Evolutionary conservation across 2,888 invertebrate genomes (phyloP), one percentile per base, ranked within the genome.

Genomic region (Ornithoptera priamus): DNA sequence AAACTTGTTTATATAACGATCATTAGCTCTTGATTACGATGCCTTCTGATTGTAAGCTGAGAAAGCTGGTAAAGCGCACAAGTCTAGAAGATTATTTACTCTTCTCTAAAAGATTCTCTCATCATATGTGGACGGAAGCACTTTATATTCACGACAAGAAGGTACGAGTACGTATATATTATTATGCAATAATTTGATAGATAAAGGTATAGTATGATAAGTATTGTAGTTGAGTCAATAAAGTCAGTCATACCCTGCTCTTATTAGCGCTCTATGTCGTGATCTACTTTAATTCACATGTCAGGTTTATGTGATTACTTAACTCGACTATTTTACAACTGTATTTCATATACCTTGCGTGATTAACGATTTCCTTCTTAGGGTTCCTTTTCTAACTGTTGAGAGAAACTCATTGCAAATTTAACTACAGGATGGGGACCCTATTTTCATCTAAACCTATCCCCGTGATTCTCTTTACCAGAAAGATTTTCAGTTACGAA

Each of bases 201-300:
- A 59, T 39, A 30, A 30, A 30, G 30, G 5, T 30, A 30, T 30
- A 30, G 30, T 30, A 30, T 30, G 30, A 57, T 46, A 17, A 46
- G 62, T 61, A 50, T 5, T 64, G 46, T 53, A 70, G 67, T 46
- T 58, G 61, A 57, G 72, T 71, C 72, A 74, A 75, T 69, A 75
- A 62, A 73, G 69, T 58, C 57, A 22, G 22, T 22, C 12, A 58
- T 58, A 58, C 62, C 66, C 66, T 75, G 76, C 75, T 77, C 73
- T 79, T 76, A 80, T 89, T 89, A 89, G 81, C 89, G 79, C 81
- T 75, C 76, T 39, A 61, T 72, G 78, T 89, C 91, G 91, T 91
- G 91, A 90, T 86, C 78, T 76, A 75, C 79, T 75, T 80, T 82
- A 87, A 91, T 91, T 90, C 84, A 42, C 67, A 62, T 58, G 80